A percentile compares a stretch with the other conserved stretches of the same genome.
Evolutionary conservation across 2,888 invertebrate species (phyloP).

Genomic region (Athetis lepigone): DNA sequence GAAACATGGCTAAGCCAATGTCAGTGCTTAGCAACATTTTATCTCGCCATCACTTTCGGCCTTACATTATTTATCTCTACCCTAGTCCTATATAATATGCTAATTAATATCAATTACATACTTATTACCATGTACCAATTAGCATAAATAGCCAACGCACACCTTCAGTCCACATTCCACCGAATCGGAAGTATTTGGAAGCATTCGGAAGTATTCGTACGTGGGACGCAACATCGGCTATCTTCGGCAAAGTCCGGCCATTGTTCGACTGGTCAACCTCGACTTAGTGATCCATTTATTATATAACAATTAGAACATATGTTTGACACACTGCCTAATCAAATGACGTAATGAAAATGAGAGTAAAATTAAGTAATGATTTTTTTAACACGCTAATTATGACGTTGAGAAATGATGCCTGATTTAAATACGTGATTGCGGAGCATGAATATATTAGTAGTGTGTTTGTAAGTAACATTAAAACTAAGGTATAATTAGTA

Average conservation of each 20-base stretch:
- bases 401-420: conserved; percentile 22
- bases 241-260: conserved; percentile 27
- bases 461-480: background rate
- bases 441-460: background rate
- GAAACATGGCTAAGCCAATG: too few relatives aligned
- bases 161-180: conserved; percentile 39
- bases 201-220: conserved; percentile 23
- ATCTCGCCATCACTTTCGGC: too few relatives aligned
- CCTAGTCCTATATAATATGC: background rate
- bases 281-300: conserved; percentile 57
- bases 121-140: background rate
- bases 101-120: background rate
- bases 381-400: conserved; percentile 15
- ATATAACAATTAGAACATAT: conserved; percentile 46
- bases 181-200: conserved; percentile 37
- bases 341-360: conserved; percentile 16
- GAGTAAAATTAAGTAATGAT: conserved; percentile 19
- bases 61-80: background rate
- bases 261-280: conserved; percentile 50
- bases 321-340: conserved; percentile 47
- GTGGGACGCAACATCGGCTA: conserved; percentile 32
- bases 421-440: conserved; percentile 14
- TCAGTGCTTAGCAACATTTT: too few relatives aligned
- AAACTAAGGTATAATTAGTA: too few relatives aligned
- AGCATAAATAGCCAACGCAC: background rate